phyloP scores from a whole-genome alignment of 37 sponge, comb jelly and placozoan species.

The Oscarella lobularis region DNA sequence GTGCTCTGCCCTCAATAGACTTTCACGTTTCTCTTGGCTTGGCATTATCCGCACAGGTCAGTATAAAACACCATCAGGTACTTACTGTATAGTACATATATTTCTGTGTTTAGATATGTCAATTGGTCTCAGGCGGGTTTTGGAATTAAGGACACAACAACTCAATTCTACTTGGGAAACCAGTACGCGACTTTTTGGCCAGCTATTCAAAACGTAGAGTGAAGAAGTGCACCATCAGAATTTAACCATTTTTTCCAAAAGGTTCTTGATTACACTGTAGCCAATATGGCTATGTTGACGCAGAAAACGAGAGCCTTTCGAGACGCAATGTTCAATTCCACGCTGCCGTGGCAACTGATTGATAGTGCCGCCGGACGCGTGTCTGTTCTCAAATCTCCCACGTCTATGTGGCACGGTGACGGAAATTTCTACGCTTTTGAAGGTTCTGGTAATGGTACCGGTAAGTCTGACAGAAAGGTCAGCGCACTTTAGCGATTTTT shows the following conservation, averaged over 20 bases:
- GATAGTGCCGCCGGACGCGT: slow-evolving; percentile 17
- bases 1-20: slow-evolving; percentile 1
- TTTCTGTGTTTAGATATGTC: slow-evolving; percentile 2
- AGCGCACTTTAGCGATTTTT: too few relatives aligned
- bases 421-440: slow-evolving; percentile 13
- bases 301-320: background rate
- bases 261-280: slow-evolving; percentile 7
- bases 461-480: too few relatives aligned
- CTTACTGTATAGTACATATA: background rate
- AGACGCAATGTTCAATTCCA: slow-evolving; percentile 12
- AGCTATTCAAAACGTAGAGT: background rate
- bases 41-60: slow-evolving; percentile 18
- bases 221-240: background rate
- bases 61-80: too few relatives aligned
- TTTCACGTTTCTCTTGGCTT: slow-evolving; percentile 12
- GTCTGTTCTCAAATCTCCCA: slow-evolving; percentile 6
- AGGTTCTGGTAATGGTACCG: background rate
- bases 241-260: background rate
- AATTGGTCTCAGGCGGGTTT: slow-evolving; percentile 9
- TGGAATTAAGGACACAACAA: slow-evolving; percentile 3
- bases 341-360: slow-evolving; percentile 15
- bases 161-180: slow-evolving; percentile 10
- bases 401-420: slow-evolving; percentile 13
- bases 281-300: background rate
- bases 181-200: slow-evolving; percentile 6